Percentiles rank a stretch among this genome's conserved stretches.
These are phyloP conservation scores for Aurelia coerulea DNA, from an alignment of 30 jellyfish, hydroid and myxozoan species.

Conservation along the genomic window DNA sequence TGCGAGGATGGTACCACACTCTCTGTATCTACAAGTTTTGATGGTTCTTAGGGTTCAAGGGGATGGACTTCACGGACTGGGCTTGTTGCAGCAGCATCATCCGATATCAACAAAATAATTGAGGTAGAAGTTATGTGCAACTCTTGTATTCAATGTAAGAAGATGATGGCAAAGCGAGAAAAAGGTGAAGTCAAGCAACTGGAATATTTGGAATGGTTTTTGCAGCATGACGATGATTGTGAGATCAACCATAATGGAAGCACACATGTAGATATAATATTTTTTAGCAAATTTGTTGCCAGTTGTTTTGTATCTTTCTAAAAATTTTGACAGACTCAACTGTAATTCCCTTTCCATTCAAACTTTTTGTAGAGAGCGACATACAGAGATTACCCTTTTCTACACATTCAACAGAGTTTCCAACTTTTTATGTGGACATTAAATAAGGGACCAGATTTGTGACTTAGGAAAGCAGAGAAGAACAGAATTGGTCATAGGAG, in stretches of 20 bases:
- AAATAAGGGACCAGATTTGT: no score
- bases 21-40: constrained; percentile 20
- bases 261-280: constrained; percentile 11
- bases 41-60: constrained; percentile 11
- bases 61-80: constrained; percentile 31
- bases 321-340: not conserved
- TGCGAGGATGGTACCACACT: not conserved
- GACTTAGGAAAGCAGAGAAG: no score
- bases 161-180: constrained; percentile 1
- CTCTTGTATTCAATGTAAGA: not conserved
- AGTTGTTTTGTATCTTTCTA: not conserved
- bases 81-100: constrained; percentile 13
- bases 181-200: not conserved
- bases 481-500: no score
- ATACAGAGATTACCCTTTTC: not conserved
- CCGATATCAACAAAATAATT: constrained; percentile 1
- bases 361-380: no score
- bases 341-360: not conserved
- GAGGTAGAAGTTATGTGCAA: constrained; percentile 7
- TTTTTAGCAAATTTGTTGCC: not conserved
- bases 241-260: constrained; percentile 24
- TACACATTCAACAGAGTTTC: not conserved
- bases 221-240: constrained; percentile 11
- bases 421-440: no score
- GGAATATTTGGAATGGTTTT: constrained; percentile 23